Evolutionary conservation across 2,113 vertebrate genomes (phyloP), one percentile per base, ranked within the genome.

Genomic region (Tetrao urogallus): DNA sequence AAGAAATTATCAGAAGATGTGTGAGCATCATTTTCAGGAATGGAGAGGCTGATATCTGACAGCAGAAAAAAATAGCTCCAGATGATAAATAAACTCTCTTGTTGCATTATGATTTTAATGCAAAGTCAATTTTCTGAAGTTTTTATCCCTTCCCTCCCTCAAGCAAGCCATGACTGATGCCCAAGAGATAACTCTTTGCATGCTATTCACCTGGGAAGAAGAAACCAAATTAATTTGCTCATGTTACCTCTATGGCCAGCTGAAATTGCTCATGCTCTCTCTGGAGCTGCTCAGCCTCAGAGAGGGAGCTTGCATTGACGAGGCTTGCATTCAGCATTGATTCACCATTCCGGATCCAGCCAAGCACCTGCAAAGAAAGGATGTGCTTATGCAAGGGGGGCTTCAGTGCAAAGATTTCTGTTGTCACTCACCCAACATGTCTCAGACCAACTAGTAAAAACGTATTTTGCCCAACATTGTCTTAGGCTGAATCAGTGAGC

Each of bases 181-280:
- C 8, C 8, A 75, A 47, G 56, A 65, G n/a, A 65, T 4, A 80
- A 50, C 4, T 1, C 64, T 85, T 50, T 5, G 13, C 54, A 22
- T 13, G 71, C 32, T 40, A 45, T 77, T 73, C 78, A 77, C 38
- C 86, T 64, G 16, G 32, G 18, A 87, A 84, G 27, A 32, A 90
- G 36, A 92, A 90, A 65, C 13, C 54, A 81, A 86, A 45, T 81
- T 22, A 65, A 75, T 19, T 28, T 32, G 22, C 50, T 67, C 0
- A 1, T 28, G 50, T 98, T 97, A 99, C 99, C 99, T 99, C 99
- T 52, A 99, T 99, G 89, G 99, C 99, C 97, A 99, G 98, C 95
- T 99, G 99, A 95, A 99, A 99, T 96, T 99, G 99, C 56, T 99
- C 99, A 2, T 99, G 99, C 66, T 99, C 99, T 91, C 99, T 97